Base-by-base conservation (phyloP, 2,888 invertebrate genomes). In the Luffia ferchaultella region DNA sequence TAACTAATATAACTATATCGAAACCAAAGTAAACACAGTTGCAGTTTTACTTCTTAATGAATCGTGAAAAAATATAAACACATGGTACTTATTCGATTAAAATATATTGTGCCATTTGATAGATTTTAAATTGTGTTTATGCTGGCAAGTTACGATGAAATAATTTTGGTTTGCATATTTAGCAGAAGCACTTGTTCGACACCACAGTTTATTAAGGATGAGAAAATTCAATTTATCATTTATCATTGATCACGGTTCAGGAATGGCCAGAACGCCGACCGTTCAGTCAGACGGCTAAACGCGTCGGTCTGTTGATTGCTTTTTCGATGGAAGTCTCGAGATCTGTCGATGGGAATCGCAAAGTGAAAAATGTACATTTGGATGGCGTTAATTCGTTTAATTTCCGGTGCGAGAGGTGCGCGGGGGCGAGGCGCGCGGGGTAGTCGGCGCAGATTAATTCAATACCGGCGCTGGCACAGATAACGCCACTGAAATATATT, bases 371-470 rank as follows among this genome's bases (percentile, higher is more conserved):
- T 83, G 82, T 80, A 82, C 83, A 78, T 83, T 83, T 79, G 80
- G 83, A 83, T 77, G 77, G 82, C 80, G 82, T 83, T 84, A 84
- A 85, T 85, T 84, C 84, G 82, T 82, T 85, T 85, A 85, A 85
- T 85, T 85, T 85, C 84, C 85, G 84, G 82, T 75, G 76, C 73
- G 78, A 70, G 70, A 67, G 64, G 58, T 56, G 62, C 62, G 57
- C 57, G 58, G 65, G 63, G 46, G 56, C 52, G 47, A 48, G 46
- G 48, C 52, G 50, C 58, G 53, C 62, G 53, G 62, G 59, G 58
- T 61, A 60, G 65, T 65, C 76, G 73, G 76, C 67, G 72, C 79
- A 82, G 83, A 83, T 83, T 83, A 83, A 83, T 83, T 82, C 83
- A 77, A 72, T 73, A 70, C 76, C 72, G 73, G 76, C 70, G 68